These are phyloP conservation scores for Nannoperca australis DNA, from an alignment of 2,797 vertebrate species.

Conservation along the genomic window DNA sequence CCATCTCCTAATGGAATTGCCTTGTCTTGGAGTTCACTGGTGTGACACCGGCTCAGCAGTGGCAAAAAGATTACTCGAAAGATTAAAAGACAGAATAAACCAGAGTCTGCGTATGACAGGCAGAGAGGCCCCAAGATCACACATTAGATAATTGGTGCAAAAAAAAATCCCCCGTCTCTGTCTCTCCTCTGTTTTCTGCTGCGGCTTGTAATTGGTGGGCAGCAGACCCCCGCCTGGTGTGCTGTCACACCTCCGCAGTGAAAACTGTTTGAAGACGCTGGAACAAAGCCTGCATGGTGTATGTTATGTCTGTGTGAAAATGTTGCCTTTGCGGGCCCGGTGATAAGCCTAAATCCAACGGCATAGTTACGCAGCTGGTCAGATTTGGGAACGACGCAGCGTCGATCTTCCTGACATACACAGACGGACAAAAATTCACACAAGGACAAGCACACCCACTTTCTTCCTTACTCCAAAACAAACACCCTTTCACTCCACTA, in stretches of 20 bases:
- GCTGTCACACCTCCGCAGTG: slow-evolving; percentile 68
- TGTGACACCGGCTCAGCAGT: slow-evolving; percentile 70
- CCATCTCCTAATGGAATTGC: slow-evolving; percentile 79
- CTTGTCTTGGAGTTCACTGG: slow-evolving; percentile 69
- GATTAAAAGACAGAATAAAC: slow-evolving; percentile 76
- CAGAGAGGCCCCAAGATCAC: slow-evolving; percentile 68
- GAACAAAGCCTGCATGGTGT: slow-evolving; percentile 61
- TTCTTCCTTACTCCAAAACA: slow-evolving; percentile 58
- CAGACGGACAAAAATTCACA: slow-evolving; percentile 24
- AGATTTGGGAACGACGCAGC: slow-evolving; percentile 44
- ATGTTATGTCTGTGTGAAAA: slow-evolving; percentile 61
- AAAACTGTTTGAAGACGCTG: slow-evolving; percentile 66
- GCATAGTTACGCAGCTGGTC: slow-evolving; percentile 62
- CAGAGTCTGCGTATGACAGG: slow-evolving; percentile 56
- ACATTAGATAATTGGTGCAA: slow-evolving; percentile 81
- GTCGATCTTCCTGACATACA: slow-evolving; percentile 30
- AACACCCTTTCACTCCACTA: slow-evolving; percentile 66
- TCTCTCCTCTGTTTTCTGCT: slow-evolving; percentile 39
- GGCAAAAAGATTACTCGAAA: slow-evolving; percentile 73
- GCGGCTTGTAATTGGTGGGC: slow-evolving; percentile 60
- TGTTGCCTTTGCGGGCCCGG: slow-evolving; percentile 43
- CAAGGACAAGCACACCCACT: slow-evolving; percentile 37
- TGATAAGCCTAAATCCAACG: slow-evolving; percentile 48
- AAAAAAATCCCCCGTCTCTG: slow-evolving; percentile 24
- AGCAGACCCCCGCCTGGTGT: slow-evolving; percentile 59